Evolutionary conservation across 2,113 vertebrate species (phyloP).

Genomic region (Neopipo cinnamomea): DNA sequence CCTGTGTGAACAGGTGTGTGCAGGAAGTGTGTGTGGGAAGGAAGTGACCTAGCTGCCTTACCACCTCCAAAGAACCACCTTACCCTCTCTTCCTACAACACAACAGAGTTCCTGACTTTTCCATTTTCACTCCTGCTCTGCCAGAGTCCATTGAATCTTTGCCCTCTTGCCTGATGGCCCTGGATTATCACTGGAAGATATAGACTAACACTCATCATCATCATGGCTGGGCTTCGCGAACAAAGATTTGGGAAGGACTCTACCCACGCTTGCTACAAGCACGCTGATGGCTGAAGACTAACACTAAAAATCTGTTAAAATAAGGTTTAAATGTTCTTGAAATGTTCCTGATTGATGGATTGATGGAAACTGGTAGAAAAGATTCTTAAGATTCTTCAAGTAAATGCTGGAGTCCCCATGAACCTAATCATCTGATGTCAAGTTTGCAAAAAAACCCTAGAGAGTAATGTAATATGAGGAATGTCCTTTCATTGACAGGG

Average conservation of each 20-base stretch:
- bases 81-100: not conserved
- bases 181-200: not conserved
- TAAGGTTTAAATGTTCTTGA: not conserved
- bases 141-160: not conserved
- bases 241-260: no score
- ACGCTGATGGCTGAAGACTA: no score
- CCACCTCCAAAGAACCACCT: not conserved
- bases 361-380: not conserved
- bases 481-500: not conserved
- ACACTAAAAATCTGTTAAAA: not conserved
- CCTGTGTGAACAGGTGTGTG: not conserved
- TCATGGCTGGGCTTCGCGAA: no score
- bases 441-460: not conserved
- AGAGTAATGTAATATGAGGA: not conserved
- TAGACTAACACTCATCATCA: rapidly evolving
- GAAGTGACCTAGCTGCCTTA: not conserved
- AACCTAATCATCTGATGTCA: not conserved
- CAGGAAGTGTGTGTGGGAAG: not conserved
- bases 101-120: not conserved
- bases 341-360: not conserved
- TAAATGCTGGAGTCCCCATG: not conserved
- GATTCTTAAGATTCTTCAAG: not conserved
- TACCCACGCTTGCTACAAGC: no score
- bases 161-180: not conserved
- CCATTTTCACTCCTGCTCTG: not conserved